Percentiles rank a stretch among this genome's conserved stretches.
These are phyloP conservation scores for Drosophila pachea DNA, from an alignment of 1,140 invertebrate genomes.

Conservation along the genomic window DNA sequence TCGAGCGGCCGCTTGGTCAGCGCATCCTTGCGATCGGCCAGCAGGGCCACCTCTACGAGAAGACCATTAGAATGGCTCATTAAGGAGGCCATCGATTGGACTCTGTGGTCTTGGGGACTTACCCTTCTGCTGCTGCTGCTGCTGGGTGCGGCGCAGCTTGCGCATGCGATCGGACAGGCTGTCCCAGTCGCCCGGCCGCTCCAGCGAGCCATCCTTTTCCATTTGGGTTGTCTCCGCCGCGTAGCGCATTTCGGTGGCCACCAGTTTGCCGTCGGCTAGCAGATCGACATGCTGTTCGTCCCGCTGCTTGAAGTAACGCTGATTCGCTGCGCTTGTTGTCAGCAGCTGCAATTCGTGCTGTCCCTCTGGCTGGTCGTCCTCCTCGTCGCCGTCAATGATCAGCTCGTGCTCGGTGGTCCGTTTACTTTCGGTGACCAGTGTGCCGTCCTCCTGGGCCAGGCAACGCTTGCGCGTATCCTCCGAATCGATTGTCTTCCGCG, in stretches of 20 bases:
- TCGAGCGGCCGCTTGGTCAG: constrained; percentile 88
- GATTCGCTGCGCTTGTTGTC: constrained; percentile 69
- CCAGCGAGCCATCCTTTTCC: constrained; percentile 83
- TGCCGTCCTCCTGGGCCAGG: constrained; percentile 86
- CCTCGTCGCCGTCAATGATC: constrained; percentile 85
- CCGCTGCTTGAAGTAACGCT: constrained; percentile 80
- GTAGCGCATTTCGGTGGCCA: constrained; percentile 88
- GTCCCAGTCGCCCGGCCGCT: constrained; percentile 85
- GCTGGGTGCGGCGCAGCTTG: constrained; percentile 82
- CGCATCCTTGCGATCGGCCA: constrained; percentile 87
- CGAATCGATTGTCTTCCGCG: constrained; percentile 89
- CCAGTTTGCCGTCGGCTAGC: constrained; percentile 85
- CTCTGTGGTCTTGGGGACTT: no score
- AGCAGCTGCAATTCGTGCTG: constrained; percentile 33
- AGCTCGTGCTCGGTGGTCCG: constrained; percentile 90
- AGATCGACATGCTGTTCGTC: constrained; percentile 89
- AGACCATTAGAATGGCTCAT: no score
- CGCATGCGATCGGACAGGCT: constrained; percentile 86
- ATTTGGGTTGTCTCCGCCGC: constrained; percentile 87
- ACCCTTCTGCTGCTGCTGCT: constrained; percentile 80
- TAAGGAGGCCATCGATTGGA: no score
- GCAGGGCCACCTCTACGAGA: constrained; percentile 76
- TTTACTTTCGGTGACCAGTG: constrained; percentile 89
- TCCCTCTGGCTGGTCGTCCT: background rate
- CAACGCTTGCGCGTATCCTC: constrained; percentile 86